These are phyloP conservation scores for Philopotamus ludificatus DNA, from an alignment of 1,140 invertebrate genomes.

Conservation along the genomic window DNA sequence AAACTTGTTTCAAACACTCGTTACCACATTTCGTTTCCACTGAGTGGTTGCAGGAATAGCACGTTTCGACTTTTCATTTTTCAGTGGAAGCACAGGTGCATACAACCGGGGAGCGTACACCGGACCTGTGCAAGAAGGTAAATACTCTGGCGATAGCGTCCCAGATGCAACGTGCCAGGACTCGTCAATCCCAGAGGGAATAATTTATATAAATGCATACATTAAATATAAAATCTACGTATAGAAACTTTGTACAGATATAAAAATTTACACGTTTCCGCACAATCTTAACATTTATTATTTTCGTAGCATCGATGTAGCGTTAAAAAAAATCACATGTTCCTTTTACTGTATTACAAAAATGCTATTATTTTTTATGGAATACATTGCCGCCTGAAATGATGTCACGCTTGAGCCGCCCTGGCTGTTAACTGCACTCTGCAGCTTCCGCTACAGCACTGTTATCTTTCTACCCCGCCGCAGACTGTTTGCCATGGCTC, in stretches of 20 bases:
- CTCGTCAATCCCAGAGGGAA: background rate
- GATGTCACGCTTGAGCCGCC: background rate
- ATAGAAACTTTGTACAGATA: no score
- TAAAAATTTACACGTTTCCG: no score
- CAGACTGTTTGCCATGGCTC: background rate
- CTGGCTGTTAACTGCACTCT: background rate
- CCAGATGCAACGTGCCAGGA: background rate
- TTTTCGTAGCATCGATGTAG: no score
- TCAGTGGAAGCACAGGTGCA: background rate
- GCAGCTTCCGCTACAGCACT: background rate
- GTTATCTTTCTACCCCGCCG: constrained; percentile 7
- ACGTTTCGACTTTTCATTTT: constrained; percentile 8
- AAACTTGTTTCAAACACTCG: background rate
- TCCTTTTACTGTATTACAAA: no score
- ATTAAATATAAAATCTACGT: no score
- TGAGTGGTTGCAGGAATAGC: background rate
- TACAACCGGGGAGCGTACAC: background rate
- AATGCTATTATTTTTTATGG: no score
- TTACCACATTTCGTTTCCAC: background rate
- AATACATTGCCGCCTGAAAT: no score
- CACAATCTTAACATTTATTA: no score
- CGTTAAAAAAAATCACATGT: no score
- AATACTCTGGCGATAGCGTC: background rate
- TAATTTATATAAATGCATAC: no score
- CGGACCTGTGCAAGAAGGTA: background rate